Conservation (phyloP, 1,140 invertebrate species). For the Tetraneura akinire region DNA sequence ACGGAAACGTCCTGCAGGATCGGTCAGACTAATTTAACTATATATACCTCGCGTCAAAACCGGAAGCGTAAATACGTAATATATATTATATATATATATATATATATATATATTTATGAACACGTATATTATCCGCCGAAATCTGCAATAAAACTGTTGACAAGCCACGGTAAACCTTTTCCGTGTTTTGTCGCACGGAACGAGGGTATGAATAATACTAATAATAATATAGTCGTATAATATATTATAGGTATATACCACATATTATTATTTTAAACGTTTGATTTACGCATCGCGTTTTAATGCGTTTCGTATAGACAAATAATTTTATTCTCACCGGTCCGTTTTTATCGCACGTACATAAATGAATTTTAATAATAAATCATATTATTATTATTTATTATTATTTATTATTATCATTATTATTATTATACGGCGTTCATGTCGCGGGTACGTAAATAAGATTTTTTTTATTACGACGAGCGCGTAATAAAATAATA, state of each 20-base stretch:
- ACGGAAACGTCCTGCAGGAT: conserved; percentile 11
- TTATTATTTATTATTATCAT: no score
- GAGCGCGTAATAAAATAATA: no score
- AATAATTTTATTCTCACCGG: background rate
- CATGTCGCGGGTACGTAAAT: no score
- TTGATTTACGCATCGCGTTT: background rate
- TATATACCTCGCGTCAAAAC: background rate
- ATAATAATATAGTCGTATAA: no score
- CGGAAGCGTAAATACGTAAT: no score
- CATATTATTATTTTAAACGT: no score
- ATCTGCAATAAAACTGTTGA: conserved; percentile 8
- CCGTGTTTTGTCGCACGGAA: background rate
- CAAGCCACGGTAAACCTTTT: background rate
- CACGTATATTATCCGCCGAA: background rate
- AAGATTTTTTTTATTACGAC: no score
- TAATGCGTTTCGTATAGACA: background rate
- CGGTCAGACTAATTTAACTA: background rate
- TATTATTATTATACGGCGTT: no score
- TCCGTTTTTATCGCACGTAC: background rate
- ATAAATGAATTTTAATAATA: background rate
- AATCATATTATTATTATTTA: no score
- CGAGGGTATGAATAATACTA: no score
- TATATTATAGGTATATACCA: no score
- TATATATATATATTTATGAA: background rate
- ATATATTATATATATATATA: no score